Evolutionary conservation across 2,113 vertebrate species (phyloP), one percentile per base, ranked within the genome.

Genomic region (Oryzias javanicus): DNA sequence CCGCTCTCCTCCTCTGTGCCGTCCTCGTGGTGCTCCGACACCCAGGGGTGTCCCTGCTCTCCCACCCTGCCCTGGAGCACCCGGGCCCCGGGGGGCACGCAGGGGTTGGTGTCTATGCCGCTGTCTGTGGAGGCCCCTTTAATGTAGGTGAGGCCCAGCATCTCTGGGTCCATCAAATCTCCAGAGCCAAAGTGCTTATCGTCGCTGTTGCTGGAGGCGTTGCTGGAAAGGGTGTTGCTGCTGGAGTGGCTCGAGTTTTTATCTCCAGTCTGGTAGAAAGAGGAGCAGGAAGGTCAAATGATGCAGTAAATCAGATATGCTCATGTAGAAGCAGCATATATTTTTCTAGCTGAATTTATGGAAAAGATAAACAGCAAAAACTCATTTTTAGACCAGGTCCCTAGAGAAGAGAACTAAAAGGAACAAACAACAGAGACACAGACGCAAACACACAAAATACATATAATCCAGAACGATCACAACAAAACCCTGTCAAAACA

Each of bases 111-210:
- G 63, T 98, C 96, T 1, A 98, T 98, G 50, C 96, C 97, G 15
- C 95, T 98, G 90, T 98, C 97, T 0, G 97, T 96, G 13, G 97
- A 98, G 0, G 95, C 95, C 0, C 96, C 97, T 84, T 98, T 98
- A 74, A 96, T 93, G 60, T 96, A 96, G 0, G 95, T 96, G 63
- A 97, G 86, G 50, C 95, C 96, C 54, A 97, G 91, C 69, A 96
- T 85, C 67, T 98, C 97, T 0, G 94, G 93, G 64, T 98, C 96
- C 94, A 96, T 97, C 76, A 96, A 81, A 80, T 98, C 97, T 60
- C 94, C 95, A 0, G 96, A 97, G 60, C 95, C 96, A 49, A 96
- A 98, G 82, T 94, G 94, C 68, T 97, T 98, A 55, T 98, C 97
- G 4, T 98, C 96, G 2, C 96, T 98, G 87, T 93, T 97, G 88